Percentiles rank a stretch among this genome's conserved stretches.
Evolutionary conservation across 35 echinoderm and acorn worm genomes (phyloP).

Genomic region (Ptychodera flava): DNA sequence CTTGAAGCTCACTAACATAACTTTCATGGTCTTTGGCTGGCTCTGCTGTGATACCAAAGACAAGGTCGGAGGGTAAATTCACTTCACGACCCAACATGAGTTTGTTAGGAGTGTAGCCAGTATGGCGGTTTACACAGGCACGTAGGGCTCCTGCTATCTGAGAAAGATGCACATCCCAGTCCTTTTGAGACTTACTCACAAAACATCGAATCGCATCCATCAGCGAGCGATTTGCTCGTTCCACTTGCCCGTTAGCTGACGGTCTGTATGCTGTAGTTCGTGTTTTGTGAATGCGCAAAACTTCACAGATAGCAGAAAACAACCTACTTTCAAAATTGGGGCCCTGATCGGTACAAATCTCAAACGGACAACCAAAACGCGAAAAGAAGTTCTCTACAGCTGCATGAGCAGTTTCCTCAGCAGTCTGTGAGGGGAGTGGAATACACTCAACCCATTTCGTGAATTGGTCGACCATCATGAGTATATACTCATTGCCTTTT

Average conservation of each 20-base stretch:
- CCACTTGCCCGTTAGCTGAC: background rate
- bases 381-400: slow-evolving; percentile 13
- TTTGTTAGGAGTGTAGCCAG: slow-evolving; percentile 13
- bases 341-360: background rate
- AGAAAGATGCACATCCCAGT: slow-evolving; percentile 21
- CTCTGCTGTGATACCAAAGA: background rate
- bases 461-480: slow-evolving; percentile 36
- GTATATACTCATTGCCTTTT: slow-evolving; percentile 20
- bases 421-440: slow-evolving; percentile 13
- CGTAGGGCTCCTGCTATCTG: slow-evolving; percentile 7
- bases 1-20: slow-evolving; percentile 12
- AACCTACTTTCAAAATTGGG: background rate
- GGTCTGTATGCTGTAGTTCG: background rate
- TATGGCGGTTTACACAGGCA: background rate
- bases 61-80: slow-evolving; percentile 10
- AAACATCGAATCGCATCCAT: slow-evolving; percentile 19
- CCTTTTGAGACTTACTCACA: slow-evolving; percentile 16
- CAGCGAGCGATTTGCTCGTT: background rate
- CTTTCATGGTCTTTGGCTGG: background rate
- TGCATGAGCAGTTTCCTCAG: slow-evolving; percentile 10
- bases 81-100: slow-evolving; percentile 19
- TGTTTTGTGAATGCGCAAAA: background rate
- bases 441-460: slow-evolving; percentile 33
- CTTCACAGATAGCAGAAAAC: background rate
- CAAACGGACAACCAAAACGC: background rate